phyloP scores from a whole-genome alignment of 2,888 invertebrate species.

The Eupithecia pulchellata region DNA sequence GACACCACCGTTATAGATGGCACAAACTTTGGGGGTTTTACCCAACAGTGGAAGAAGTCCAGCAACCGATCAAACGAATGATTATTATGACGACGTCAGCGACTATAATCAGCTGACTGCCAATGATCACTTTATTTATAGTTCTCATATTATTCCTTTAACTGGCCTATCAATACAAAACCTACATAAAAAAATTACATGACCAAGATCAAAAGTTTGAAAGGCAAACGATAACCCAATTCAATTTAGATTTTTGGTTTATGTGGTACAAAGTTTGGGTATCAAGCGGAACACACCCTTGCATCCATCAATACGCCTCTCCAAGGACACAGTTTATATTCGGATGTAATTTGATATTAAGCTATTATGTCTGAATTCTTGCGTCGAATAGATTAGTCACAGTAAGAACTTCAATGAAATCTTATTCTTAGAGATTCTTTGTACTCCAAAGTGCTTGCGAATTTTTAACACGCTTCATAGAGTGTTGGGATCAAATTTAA shows the following conservation, averaged over 20 bases:
- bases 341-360: conserved; percentile 42
- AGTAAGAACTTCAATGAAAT: conserved; percentile 31
- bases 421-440: conserved; percentile 16
- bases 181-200: too few species aligned
- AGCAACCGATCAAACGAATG: too few species aligned
- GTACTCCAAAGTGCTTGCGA: not conserved
- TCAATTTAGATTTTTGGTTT: too few species aligned
- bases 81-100: too few species aligned
- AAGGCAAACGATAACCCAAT: not conserved
- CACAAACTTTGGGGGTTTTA: too few species aligned
- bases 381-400: conserved; percentile 52
- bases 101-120: too few species aligned
- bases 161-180: too few species aligned
- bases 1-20: too few species aligned
- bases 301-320: conserved; percentile 29
- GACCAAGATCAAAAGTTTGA: too few species aligned
- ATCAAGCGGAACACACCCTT: conserved; percentile 19
- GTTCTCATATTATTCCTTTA: too few species aligned
- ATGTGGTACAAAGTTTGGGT: conserved; percentile 5
- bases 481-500: not conserved
- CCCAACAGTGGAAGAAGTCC: too few species aligned
- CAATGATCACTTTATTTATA: too few species aligned
- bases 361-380: conserved; percentile 45
- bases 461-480: not conserved
- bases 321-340: conserved; percentile 51